Evolutionary conservation across 2,113 vertebrate genomes (phyloP).

Genomic region (Terrapene triunguis): DNA sequence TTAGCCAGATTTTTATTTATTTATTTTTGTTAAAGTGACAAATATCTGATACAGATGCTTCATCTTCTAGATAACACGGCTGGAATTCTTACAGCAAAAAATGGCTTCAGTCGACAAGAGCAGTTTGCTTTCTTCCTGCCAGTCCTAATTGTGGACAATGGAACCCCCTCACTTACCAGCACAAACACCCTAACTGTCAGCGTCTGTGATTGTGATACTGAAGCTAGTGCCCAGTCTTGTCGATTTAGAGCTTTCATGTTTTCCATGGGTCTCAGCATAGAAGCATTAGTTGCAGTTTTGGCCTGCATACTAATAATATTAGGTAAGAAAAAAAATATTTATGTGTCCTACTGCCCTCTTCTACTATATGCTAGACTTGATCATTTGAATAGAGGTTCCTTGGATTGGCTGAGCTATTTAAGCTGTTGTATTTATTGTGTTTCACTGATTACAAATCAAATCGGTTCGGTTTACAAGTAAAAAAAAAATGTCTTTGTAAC

Average conservation of each 20-base stretch:
- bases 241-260: slow-evolving; percentile 81
- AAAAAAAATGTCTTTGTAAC: not conserved
- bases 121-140: slow-evolving; percentile 84
- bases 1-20: not conserved
- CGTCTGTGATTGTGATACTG: slow-evolving; percentile 87
- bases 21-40: not conserved
- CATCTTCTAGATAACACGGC: slow-evolving; percentile 92
- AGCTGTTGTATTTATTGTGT: not conserved
- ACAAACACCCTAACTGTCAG: slow-evolving; percentile 89
- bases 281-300: slow-evolving; percentile 83
- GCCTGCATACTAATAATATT: slow-evolving; percentile 83
- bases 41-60: not conserved
- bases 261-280: slow-evolving; percentile 84
- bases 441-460: not conserved
- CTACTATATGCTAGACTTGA: not conserved
- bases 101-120: slow-evolving; percentile 85
- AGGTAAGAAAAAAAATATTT: slow-evolving; percentile 79
- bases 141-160: slow-evolving; percentile 90
- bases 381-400: not conserved
- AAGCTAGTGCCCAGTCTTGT: slow-evolving; percentile 78
- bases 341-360: not conserved
- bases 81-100: slow-evolving; percentile 85
- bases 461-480: not conserved
- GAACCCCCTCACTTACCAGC: slow-evolving; percentile 86
- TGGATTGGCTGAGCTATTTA: not conserved